phyloP scores from a whole-genome alignment of 2,888 invertebrate species.

The Oegoconia quadripuncta region DNA sequence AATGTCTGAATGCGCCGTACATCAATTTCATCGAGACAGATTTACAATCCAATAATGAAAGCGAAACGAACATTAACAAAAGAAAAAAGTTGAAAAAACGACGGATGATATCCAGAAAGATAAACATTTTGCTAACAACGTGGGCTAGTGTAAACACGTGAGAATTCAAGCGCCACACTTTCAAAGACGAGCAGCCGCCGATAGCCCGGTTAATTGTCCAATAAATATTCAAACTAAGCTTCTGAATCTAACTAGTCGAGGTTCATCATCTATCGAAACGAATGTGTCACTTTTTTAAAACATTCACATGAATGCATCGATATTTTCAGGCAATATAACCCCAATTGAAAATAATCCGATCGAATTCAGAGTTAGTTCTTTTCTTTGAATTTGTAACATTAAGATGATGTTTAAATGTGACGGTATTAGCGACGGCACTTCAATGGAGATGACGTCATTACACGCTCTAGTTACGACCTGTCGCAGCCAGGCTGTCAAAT shows the following conservation, averaged over 20 bases:
- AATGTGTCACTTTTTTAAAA: too few relatives aligned
- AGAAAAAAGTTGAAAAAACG: constrained; percentile 35
- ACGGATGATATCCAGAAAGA: constrained; percentile 57
- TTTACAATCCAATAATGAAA: constrained; percentile 52
- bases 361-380: not conserved
- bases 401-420: constrained; percentile 9
- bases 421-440: constrained; percentile 26
- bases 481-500: constrained; percentile 43
- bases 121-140: constrained; percentile 55
- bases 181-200: constrained; percentile 20
- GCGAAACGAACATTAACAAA: constrained; percentile 48
- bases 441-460: constrained; percentile 55
- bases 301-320: too few relatives aligned
- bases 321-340: too few relatives aligned
- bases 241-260: constrained; percentile 11
- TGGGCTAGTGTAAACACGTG: constrained; percentile 45
- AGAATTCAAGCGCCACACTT: constrained; percentile 39
- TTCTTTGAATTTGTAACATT: not conserved
- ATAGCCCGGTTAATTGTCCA: constrained; percentile 24
- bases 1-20: constrained; percentile 14
- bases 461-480: constrained; percentile 65
- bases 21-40: constrained; percentile 39
- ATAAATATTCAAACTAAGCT: constrained; percentile 20
- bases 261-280: too few relatives aligned
- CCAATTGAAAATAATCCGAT: not conserved